These are phyloP conservation scores for Empidonax alnorum DNA, from an alignment of 2,113 vertebrate genomes.

Conservation along the genomic window DNA sequence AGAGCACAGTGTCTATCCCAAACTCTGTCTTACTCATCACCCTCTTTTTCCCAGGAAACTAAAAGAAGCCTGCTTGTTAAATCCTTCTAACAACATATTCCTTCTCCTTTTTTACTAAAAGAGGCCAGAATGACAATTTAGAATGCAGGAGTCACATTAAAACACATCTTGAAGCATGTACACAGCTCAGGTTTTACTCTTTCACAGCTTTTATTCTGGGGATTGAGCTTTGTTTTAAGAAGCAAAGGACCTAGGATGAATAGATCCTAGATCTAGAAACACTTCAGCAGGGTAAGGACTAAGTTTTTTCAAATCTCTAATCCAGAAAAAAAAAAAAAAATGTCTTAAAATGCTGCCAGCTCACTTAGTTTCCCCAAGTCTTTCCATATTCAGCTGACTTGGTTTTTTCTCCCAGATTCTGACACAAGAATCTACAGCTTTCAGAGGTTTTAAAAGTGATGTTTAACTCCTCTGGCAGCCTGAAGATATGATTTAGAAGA, in stretches of 20 bases:
- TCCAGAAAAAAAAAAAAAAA: not conserved
- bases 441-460: not conserved
- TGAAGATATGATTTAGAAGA: not conserved
- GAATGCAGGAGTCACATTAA: not conserved
- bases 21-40: not conserved
- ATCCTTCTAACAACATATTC: not conserved
- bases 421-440: not conserved
- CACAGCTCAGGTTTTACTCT: not conserved
- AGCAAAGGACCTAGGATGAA: not conserved
- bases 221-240: not conserved
- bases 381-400: not conserved
- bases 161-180: not conserved
- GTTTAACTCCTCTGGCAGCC: not conserved
- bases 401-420: not conserved
- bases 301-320: not conserved
- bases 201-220: not conserved
- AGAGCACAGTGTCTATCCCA: not conserved
- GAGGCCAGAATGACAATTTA: not conserved
- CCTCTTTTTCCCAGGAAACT: not conserved
- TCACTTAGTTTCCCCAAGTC: not conserved
- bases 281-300: not conserved
- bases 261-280: not conserved
- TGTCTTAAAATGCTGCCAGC: not conserved
- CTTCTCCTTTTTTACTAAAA: not conserved
- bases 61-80: not conserved